Conservation (phyloP, 2,888 invertebrate genomes). For the Lochmaea crataegi region DNA sequence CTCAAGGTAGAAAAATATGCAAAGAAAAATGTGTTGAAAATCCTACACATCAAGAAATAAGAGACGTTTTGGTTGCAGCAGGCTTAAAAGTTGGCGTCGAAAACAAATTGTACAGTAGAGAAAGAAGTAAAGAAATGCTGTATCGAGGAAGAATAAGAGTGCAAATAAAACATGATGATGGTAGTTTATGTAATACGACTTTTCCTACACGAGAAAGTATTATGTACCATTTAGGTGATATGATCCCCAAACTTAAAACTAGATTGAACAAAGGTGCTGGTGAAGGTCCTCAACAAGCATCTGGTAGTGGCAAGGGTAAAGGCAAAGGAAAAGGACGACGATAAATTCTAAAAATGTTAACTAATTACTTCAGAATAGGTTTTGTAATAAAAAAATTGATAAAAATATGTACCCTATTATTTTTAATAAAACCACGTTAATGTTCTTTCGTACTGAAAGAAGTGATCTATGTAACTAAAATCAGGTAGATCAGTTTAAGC, state of each 20-base stretch:
- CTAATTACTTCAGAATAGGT: not conserved
- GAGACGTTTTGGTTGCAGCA: conserved; percentile 87
- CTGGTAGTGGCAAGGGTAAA: conserved; percentile 60
- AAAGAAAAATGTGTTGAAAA: conserved; percentile 92
- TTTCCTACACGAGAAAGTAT: conserved; percentile 83
- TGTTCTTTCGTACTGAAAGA: no score
- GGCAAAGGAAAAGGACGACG: conserved; percentile 56
- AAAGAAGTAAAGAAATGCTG: conserved; percentile 88
- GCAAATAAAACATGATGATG: conserved; percentile 92
- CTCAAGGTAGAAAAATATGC: conserved; percentile 87
- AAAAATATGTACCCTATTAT: not conserved
- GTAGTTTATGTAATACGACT: conserved; percentile 76
- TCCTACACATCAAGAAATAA: conserved; percentile 94
- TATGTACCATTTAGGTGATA: conserved; percentile 81
- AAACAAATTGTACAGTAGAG: conserved; percentile 91
- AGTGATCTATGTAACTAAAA: no score
- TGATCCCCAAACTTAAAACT: conserved; percentile 91
- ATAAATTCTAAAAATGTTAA: conserved; percentile 39
- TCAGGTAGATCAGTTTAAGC: no score
- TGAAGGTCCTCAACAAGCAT: conserved; percentile 55
- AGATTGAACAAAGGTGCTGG: conserved; percentile 71
- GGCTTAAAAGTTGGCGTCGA: conserved; percentile 90
- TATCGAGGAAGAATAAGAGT: conserved; percentile 91
- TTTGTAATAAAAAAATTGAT: not conserved
- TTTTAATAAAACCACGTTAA: not conserved